Base-by-base conservation (phyloP, 2,113 vertebrate genomes). In the Anguilla rostrata region DNA sequence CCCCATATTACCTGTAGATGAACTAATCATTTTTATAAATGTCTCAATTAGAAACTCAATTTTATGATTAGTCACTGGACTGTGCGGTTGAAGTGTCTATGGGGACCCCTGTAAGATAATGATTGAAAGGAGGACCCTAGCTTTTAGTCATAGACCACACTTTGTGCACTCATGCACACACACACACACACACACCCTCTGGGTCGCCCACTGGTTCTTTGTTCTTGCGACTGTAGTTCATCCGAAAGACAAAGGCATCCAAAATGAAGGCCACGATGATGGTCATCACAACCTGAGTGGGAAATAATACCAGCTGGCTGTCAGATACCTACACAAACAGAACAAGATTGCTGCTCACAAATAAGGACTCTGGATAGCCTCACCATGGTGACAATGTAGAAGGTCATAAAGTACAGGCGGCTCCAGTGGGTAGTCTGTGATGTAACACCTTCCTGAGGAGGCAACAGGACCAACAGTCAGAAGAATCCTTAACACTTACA, bases 311-410 rank as follows among this genome's bases (percentile, higher is more conserved):
- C 7, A 57, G 71, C 63, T 15, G 85, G 14, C 49, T 34, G 7
- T 82, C 39, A 56, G 82, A 84, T 5, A 85, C 40, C 81, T 18
- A 79, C 71, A 86, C 53, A 83, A 43, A 43, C 20, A 20, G 20
- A 82, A 82, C 26, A 18, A 20, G 0, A 71, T 78, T 8, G 40
- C 43, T 34, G n/a, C 71, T 75, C 26, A 75, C 26, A 75, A 75
- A 34, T 6, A 29, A 75, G 71, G 26, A 75, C 71, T 75, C 9
- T 20, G 20, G 26, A 71, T 34, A 2, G 26, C 86, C 96, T 94
- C 91, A 98, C 98, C 98, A 99, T 99, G 85, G 98, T 99, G 79
- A 99, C 98, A 0, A 99, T 99, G 87, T 99, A 99, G 91, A 99
- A 99, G 85, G 96, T 99, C 98, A 99, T 99, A 94, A 99, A 99